Conservation (phyloP, 1,140 invertebrate genomes). For the Catajapyx aquilonaris region DNA sequence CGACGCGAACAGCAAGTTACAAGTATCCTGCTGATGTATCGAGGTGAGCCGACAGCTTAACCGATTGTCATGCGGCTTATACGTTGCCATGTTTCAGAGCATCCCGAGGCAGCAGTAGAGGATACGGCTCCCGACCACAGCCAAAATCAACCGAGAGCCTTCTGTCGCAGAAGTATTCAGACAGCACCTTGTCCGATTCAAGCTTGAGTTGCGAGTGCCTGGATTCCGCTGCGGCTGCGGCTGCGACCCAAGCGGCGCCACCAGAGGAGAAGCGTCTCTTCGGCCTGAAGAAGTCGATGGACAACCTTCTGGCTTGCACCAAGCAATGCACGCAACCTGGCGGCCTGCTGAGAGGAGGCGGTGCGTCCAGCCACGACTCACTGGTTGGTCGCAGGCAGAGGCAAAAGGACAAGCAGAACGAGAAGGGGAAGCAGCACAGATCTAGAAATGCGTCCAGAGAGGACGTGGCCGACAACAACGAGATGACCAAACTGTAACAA, state of each 20-base stretch:
- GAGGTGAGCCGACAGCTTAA: neutral
- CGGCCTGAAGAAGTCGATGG: conserved; percentile 2
- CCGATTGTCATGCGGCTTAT: too few species aligned
- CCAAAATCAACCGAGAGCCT: conserved; percentile 56
- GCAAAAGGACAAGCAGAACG: neutral
- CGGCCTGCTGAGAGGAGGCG: neutral
- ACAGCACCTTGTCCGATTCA: conserved; percentile 34
- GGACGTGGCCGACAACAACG: neutral
- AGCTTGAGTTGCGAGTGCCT: conserved; percentile 42
- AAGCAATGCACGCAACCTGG: neutral
- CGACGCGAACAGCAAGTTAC: conserved; percentile 17
- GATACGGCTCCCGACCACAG: neutral
- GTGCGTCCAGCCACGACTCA: neutral
- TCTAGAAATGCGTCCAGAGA: too few species aligned
- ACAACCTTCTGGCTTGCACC: conserved; percentile 1
- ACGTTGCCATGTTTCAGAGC: too few species aligned
- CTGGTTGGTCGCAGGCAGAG: neutral
- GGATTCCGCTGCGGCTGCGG: conserved; percentile 18
- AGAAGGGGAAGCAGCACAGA: neutral
- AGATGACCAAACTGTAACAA: neutral
- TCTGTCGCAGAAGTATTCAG: conserved; percentile 33
- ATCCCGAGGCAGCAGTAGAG: too few species aligned
- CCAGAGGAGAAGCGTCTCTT: conserved; percentile 3
- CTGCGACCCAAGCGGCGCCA: too few species aligned
- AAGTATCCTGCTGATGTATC: neutral